Evolutionary conservation across 1,140 invertebrate species (phyloP), one percentile per base, ranked within the genome.

Genomic region (Patella vulgata): DNA sequence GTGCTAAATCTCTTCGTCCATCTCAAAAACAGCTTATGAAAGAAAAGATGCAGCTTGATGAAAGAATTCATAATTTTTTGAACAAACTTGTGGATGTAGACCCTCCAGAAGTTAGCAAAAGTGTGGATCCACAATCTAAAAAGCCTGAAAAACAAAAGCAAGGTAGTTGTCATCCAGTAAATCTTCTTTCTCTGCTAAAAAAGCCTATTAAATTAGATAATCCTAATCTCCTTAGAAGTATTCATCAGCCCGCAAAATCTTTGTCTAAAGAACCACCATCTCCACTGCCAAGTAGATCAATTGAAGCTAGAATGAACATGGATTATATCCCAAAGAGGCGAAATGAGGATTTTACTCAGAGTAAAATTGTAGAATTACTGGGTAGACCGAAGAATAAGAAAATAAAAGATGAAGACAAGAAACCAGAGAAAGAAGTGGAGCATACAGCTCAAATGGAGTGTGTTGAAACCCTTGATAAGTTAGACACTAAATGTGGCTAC

Each of bases 21-120:
- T 53, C 66, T 14, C 68, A 69, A 52, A 63, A 68, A 55, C 59
- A 68, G 23, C 46, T 74, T 12, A 46, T 74, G 44, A 61, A 65
- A 51, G 53, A 71, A 40, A 74, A 70, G 30, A 36, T 52, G 17
- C 25, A 60, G 53, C 48, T 74, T 17, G 73, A 74, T 47, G 58
- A 66, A 40, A 63, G 66, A 31, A 63, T 74, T 33, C 61, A 56
- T 39, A 51, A 42, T 21, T 74, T 61, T 36, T 42, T 64, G 8
- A 68, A 56, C 39, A 71, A 68, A 50, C 33, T 36, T 36, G 33
- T 8, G 5, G 33, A 14, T 8, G 33, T 36, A 14, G 33, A 36
- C 5, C 6, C 5, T 36, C 5, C 5, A 36, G 33, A 36, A 36
- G 14, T 36, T 36, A 8, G 6, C 5, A 36, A 36, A 36, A 8